Base-by-base conservation (phyloP, 37 sponge, comb jelly and placozoan genomes). In the Ephydatia muelleri region DNA sequence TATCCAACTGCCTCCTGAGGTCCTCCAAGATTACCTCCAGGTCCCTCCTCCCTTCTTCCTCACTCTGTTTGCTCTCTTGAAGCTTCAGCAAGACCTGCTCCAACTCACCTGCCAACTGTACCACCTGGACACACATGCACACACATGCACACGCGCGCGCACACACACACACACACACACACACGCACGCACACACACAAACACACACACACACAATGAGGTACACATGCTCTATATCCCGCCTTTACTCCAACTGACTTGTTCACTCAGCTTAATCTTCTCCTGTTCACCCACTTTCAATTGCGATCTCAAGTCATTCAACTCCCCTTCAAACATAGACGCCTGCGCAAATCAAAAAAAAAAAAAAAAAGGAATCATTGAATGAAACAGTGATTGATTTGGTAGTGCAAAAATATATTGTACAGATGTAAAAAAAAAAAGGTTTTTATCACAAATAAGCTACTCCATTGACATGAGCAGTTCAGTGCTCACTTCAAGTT, bases 401-500 rank as follows among this genome's bases (percentile, higher is more conserved):
- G 73, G 2, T 8, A 28, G 23, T 43, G n/a, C 3, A 77, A 77
- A 77, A 30, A 25, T 77, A 43, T 77, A 77, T 13, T 43, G 38
- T 23, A 8, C 32, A 30, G 27, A 75, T 75, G 21, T 14, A 75
- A 29, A 75, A 38, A 75, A 34, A 22, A 40, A 40, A 22, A 77
- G 12, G n/a, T 47, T 30, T 6, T 6, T 77, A 38, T n/a, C 76
- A 34, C 36, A 34, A 75, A n/a, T 12, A 29, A 38, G 9, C 26
- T 35, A 26, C n/a, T 68, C 32, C 72, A 39, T 1, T 25, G 47
- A 35, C 38, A 81, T 2, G 3, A 32, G n/a, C 69, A 68, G 32
- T 2, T 65, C 33, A 23, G 0, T 5, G 72, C 86, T 86, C 86
- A 86, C 86, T 72, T 78, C 86, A 0, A 57, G 86, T 40, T 71